Conservation (phyloP, 2,888 invertebrate species). For the Cantharis lateralis region DNA sequence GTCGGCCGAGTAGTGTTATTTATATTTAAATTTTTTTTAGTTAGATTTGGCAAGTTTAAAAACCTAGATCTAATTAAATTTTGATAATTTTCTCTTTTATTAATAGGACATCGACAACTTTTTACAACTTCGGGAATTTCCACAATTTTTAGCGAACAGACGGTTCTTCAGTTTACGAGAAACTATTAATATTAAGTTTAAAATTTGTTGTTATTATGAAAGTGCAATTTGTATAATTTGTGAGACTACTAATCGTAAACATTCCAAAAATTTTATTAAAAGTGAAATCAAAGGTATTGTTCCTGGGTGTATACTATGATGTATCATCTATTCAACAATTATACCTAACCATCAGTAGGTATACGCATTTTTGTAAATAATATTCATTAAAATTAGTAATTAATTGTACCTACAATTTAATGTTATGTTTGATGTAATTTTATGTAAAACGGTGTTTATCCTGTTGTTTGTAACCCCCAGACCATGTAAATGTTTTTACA, state of each 20-base stretch:
- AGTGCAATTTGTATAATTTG: not conserved
- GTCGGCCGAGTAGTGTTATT: not conserved
- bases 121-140: not conserved
- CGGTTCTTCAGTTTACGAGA: not conserved
- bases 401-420: constrained; percentile 22
- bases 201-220: not conserved
- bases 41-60: not conserved
- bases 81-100: not conserved
- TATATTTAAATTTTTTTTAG: not conserved
- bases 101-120: not conserved
- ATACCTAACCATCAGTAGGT: not conserved
- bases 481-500: constrained; percentile 11
- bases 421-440: constrained; percentile 33
- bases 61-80: not conserved
- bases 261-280: constrained; percentile 50
- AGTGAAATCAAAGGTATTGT: constrained; percentile 44
- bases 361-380: constrained; percentile 29
- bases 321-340: constrained; percentile 6
- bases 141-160: not conserved
- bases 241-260: constrained; percentile 36
- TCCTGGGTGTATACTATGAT: constrained; percentile 46
- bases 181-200: not conserved
- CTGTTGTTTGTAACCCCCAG: constrained; percentile 23
- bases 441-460: constrained; percentile 28
- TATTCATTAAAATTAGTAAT: constrained; percentile 11